Conservation (phyloP, 2,888 invertebrate genomes). For the Melinaea menophilus region DNA sequence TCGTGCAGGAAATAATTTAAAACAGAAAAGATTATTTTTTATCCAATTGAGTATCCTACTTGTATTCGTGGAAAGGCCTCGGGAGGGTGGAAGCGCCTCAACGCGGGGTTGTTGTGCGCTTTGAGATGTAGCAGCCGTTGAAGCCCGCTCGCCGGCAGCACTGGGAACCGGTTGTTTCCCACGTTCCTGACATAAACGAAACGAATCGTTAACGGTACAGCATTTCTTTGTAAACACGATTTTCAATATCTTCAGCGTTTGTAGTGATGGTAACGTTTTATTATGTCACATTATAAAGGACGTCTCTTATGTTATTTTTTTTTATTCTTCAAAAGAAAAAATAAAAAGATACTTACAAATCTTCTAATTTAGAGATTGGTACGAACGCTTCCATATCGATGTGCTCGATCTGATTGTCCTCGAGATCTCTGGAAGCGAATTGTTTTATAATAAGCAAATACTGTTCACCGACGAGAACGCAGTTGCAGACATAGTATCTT, state of each 20-base stretch:
- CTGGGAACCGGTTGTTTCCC: slow-evolving; percentile 91
- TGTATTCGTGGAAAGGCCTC: slow-evolving; percentile 90
- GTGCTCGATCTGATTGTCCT: slow-evolving; percentile 88
- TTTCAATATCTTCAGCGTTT: too few relatives aligned
- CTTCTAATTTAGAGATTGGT: slow-evolving; percentile 86
- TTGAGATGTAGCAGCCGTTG: slow-evolving; percentile 89
- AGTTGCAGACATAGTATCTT: neutral
- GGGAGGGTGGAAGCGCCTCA: slow-evolving; percentile 92
- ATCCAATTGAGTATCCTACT: slow-evolving; percentile 38
- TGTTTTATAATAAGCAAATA: slow-evolving; percentile 13
- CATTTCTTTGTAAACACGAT: too few relatives aligned
- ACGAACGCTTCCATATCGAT: slow-evolving; percentile 93
- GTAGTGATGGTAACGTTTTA: too few relatives aligned
- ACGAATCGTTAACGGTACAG: too few relatives aligned
- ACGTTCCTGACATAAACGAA: slow-evolving; percentile 82
- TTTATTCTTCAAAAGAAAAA: neutral
- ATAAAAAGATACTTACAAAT: slow-evolving; percentile 82
- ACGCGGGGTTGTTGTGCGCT: slow-evolving; percentile 93
- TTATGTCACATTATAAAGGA: too few relatives aligned
- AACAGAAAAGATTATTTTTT: too few relatives aligned
- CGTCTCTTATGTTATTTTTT: too few relatives aligned
- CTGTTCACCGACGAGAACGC: slow-evolving; percentile 3
- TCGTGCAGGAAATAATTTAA: too few relatives aligned
- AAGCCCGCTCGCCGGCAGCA: slow-evolving; percentile 89
- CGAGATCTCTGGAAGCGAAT: slow-evolving; percentile 85